These are phyloP conservation scores for Neogale vison DNA, from an alignment of 2,113 vertebrate species.

Conservation along the genomic window DNA sequence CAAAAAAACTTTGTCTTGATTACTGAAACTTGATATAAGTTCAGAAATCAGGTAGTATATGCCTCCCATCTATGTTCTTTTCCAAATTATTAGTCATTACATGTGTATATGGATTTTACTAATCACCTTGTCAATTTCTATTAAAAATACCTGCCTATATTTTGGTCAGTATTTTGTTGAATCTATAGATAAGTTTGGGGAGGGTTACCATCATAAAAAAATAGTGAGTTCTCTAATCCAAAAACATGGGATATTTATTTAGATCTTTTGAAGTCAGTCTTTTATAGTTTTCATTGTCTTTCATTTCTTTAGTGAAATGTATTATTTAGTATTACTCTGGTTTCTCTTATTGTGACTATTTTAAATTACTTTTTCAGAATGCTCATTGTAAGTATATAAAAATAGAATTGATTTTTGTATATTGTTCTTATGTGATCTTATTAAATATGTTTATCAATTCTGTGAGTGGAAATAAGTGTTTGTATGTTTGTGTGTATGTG, in stretches of 20 bases:
- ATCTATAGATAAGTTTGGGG: background rate
- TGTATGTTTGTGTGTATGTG: background rate
- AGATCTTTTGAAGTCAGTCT: background rate
- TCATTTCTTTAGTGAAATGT: background rate
- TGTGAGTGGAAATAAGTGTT: background rate
- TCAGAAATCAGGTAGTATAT: background rate
- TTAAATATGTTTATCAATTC: background rate
- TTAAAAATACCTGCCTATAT: background rate
- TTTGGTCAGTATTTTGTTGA: background rate
- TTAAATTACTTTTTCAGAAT: background rate
- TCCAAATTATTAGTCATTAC: background rate
- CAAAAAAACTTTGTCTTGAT: background rate
- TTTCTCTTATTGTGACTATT: background rate
- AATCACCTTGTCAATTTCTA: background rate
- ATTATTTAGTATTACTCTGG: background rate
- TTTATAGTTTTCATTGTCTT: background rate
- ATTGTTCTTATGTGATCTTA: background rate
- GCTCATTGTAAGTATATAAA: background rate
- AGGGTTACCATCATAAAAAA: background rate
- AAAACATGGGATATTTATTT: background rate
- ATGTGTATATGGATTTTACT: background rate
- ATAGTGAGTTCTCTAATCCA: background rate
- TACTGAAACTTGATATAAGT: background rate
- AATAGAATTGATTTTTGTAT: background rate
- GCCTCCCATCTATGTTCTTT: background rate